Evolutionary conservation across 2,797 vertebrate genomes (phyloP).

Genomic region (Pangasius djambal): DNA sequence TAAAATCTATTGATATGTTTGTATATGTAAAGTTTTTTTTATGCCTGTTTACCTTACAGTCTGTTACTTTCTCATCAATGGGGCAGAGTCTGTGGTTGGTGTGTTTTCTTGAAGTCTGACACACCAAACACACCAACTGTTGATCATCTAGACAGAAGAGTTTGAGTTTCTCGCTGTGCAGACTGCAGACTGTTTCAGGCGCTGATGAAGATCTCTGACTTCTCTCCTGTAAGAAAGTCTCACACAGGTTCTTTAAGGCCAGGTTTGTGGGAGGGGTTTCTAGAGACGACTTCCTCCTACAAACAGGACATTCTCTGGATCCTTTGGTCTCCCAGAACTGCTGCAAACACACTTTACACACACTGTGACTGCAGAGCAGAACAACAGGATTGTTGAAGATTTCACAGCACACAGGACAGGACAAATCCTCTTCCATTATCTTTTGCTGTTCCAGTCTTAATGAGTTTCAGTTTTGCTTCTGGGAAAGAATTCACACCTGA

Average conservation of each 20-base stretch:
- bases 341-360: conserved; percentile 17
- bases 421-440: not conserved
- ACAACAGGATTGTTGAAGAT: not conserved
- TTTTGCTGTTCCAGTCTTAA: not conserved
- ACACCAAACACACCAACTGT: not conserved
- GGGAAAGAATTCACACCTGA: not conserved
- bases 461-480: not conserved
- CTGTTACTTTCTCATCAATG: not conserved
- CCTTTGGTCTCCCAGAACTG: not conserved
- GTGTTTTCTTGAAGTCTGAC: not conserved
- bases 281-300: not conserved
- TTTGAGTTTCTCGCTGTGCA: conserved; percentile 10
- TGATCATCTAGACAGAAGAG: conserved; percentile 5
- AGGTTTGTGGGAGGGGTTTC: not conserved
- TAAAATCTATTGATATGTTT: not conserved
- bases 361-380: not conserved
- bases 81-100: not conserved
- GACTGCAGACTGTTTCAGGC: conserved; percentile 3
- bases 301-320: conserved; percentile 23
- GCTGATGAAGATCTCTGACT: no score
- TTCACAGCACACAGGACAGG: conserved; percentile 18
- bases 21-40: not conserved
- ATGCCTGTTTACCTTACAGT: not conserved
- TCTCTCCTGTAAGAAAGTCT: not conserved
- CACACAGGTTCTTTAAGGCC: conserved; percentile 15